Conservation (phyloP, 2,113 vertebrate species). For the Leptobrachium leishanense region DNA sequence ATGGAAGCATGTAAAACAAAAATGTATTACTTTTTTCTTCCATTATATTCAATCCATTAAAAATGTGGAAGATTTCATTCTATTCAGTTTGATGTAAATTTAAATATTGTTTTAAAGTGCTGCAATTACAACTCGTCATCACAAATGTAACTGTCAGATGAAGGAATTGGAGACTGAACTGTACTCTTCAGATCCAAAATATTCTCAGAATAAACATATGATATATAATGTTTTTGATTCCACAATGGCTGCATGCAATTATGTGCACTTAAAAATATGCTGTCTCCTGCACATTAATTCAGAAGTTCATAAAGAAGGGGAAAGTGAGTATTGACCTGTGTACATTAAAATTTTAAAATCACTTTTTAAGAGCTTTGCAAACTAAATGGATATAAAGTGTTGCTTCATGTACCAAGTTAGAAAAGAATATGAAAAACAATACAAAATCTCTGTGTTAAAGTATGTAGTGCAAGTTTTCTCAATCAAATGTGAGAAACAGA, state of each 20-base stretch:
- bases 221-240: slow-evolving; percentile 5
- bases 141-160: slow-evolving; percentile 28
- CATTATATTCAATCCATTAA: not conserved
- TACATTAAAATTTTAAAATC: not conserved
- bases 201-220: slow-evolving; percentile 12
- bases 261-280: slow-evolving; percentile 34
- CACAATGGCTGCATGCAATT: slow-evolving; percentile 26
- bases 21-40: not conserved
- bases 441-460: not conserved
- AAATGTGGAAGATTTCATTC: not conserved
- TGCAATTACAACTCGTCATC: slow-evolving; percentile 22
- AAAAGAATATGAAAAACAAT: not conserved
- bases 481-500: no score
- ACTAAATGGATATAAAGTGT: not conserved
- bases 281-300: not conserved
- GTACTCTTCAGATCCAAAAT: not conserved
- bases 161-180: slow-evolving; percentile 11
- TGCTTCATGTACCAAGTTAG: not conserved
- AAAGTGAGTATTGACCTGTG: slow-evolving; percentile 27
- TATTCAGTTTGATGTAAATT: not conserved
- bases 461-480: no score
- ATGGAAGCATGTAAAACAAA: not conserved
- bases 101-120: slow-evolving; percentile 25
- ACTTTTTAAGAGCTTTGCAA: not conserved
- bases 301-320: not conserved